A percentile compares a stretch with the other conserved stretches of the same genome.
phyloP scores from a whole-genome alignment of 2,888 invertebrate species.

The Brenthis ino region DNA sequence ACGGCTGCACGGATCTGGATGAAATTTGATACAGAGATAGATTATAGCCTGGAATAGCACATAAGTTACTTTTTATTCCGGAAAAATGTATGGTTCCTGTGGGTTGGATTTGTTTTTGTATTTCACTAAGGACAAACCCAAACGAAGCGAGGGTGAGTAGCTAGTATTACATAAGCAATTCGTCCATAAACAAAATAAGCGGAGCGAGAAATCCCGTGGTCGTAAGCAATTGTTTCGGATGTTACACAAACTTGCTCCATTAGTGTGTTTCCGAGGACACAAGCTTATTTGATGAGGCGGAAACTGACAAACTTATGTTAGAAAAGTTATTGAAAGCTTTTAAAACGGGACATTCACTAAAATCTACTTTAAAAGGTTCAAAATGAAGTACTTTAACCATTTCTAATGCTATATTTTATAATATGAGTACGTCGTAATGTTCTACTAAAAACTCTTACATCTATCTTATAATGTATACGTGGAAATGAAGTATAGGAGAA shows the following conservation, averaged over 20 bases:
- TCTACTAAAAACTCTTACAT: not conserved
- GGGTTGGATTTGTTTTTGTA: too few species aligned
- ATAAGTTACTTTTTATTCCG: too few species aligned
- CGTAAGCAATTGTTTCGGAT: constrained; percentile 40
- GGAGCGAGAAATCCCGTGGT: constrained; percentile 37
- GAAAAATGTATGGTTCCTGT: too few species aligned
- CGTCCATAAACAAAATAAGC: constrained; percentile 35
- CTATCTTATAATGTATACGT: not conserved
- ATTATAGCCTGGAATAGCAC: too few species aligned
- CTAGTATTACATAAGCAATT: not conserved
- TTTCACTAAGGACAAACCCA: too few species aligned
- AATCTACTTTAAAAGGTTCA: not conserved
- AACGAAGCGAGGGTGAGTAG: too few species aligned
- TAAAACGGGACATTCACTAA: not conserved
- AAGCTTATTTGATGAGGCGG: constrained; percentile 30
- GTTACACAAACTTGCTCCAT: constrained; percentile 41
- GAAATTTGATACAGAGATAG: too few species aligned
- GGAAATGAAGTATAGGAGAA: too few species aligned
- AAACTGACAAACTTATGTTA: constrained; percentile 8
- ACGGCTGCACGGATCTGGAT: too few species aligned
- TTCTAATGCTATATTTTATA: too few species aligned
- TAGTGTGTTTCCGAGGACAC: constrained; percentile 29
- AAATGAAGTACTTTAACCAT: not conserved
- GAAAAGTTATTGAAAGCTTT: constrained; percentile 2
- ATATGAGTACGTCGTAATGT: too few species aligned